Evolutionary conservation across 1,140 invertebrate genomes (phyloP), one percentile per base, ranked within the genome.

Genomic region (Platyscapa corneri): DNA sequence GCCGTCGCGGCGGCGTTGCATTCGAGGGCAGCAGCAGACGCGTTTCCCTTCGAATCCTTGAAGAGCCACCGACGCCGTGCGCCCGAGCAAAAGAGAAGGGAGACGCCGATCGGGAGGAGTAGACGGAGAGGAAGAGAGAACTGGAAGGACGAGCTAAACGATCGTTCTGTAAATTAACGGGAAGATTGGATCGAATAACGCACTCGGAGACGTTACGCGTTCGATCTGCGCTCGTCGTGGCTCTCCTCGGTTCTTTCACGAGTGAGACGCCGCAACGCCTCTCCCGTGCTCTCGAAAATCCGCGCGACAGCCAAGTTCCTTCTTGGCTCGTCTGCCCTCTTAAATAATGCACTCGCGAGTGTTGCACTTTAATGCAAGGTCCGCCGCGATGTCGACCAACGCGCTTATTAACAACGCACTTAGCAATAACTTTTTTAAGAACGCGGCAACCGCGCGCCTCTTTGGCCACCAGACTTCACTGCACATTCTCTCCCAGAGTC

Each of bases 101-200:
- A 74, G 60, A n/a, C 20, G 8, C 18, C 7, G 79, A 81, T 39
- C n/a, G 30, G 1, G 20, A 70, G 32, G 27, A 42, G 49, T 76
- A 42, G 37, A 77, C 39, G 39, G 27, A 42, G 20, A 65, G n/a
- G 37, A 77, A 5, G 56, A 53, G 76, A 60, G 76, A 60, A 37
- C 14, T 67, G 64, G 30, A 74, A 82, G 49, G 49, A 74, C 46
- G 67, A 84, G 42, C 53, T 79, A 84, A 84, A 80, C 53, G 84
- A 65, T 37, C 53, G n/a, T 84, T 85, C 53, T 85, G 78, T 67
- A 85, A 80, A 80, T 85, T 80, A 81, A 85, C 65, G 77, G 27
- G 70, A 80, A 85, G 84, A 85, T 81, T 84, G 78, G 77, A 85
- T 80, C 77, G 65, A 79, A 85, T 80, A 75, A 85, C 83, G 23